Evolutionary conservation across 2,113 vertebrate genomes (phyloP), one percentile per base, ranked within the genome.

Genomic region (Bufo gargarizans): DNA sequence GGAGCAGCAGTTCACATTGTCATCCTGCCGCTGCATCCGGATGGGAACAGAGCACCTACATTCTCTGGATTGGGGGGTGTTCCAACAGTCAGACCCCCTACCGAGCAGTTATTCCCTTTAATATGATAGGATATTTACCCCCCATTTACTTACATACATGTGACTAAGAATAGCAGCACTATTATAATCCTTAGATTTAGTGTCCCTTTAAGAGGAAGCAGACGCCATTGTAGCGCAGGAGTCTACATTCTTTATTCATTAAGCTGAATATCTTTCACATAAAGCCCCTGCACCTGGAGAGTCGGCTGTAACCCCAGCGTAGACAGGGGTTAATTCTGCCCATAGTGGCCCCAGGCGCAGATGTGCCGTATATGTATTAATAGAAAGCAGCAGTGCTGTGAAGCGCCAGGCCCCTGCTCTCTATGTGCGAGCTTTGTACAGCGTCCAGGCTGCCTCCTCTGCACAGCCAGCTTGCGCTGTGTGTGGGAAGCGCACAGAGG

Each of bases 401-500:
- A 45, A 50, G 19, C 45, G 43, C 61, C 81, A 65, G 81, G 71
- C 59, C 81, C 22, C 49, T 58, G 74, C n/a, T 47, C 74, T 43
- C 77, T 65, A 33, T 69, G 77, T 67, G 77, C 33, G 7, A 87
- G 86, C 65, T 81, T 81, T 87, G 77, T 81, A 71, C 49, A 13
- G 22, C 77, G 17, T 81, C 77, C 86, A 87, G 77, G 86, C 86
- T 71, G 86, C 77, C 63, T 71, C 77, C 86, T 72, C 86, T 72
- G 85, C 86, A 79, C 61, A 71, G 59, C 77, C 61, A 3, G 86
- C 59, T 65, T 74, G 83, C 76, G 74, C 84, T 86, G 85, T 82
- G 78, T 88, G 86, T 88, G 86, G 86, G 86, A 88, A 58, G 78
- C 22, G 61, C 50, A 88, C 86, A 82, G 86, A 71, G 33, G 65